These are phyloP conservation scores for Puma concolor DNA, from an alignment of 2,113 vertebrate species.

Conservation along the genomic window DNA sequence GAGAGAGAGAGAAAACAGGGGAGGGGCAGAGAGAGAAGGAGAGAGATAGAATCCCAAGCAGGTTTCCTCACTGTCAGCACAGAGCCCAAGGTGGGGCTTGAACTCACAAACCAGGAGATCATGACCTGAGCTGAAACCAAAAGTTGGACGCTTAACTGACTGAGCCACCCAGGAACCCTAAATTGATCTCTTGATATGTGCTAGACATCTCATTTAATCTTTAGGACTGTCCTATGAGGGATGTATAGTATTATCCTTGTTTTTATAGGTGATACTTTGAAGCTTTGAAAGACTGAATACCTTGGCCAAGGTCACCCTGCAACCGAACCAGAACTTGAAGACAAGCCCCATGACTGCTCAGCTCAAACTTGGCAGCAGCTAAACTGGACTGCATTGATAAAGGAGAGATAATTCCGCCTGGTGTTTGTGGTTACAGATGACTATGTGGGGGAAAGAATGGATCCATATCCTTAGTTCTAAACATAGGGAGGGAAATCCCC, in stretches of 20 bases:
- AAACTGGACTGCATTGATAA: not conserved
- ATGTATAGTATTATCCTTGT: not conserved
- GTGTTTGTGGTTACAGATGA: not conserved
- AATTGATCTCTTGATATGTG: not conserved
- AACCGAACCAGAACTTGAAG: not conserved
- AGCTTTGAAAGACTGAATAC: not conserved
- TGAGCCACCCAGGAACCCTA: too few relatives aligned
- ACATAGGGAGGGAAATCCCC: not conserved
- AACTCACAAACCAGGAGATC: too few relatives aligned
- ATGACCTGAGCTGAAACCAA: too few relatives aligned
- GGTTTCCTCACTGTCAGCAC: too few relatives aligned
- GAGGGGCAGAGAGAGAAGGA: too few relatives aligned
- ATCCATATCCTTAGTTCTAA: not conserved
- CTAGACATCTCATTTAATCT: not conserved
- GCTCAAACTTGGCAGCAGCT: not conserved
- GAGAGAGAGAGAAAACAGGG: too few relatives aligned
- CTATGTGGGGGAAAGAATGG: not conserved
- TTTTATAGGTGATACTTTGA: not conserved
- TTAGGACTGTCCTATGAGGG: not conserved
- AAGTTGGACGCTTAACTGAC: too few relatives aligned
- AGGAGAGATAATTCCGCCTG: not conserved
- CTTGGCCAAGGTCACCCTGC: not conserved
- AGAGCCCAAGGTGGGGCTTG: too few relatives aligned
- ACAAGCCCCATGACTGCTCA: not conserved
- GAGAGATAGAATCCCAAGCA: too few relatives aligned